Conservation (phyloP, 2,113 vertebrate species). For the Scytalopus superciliaris region DNA sequence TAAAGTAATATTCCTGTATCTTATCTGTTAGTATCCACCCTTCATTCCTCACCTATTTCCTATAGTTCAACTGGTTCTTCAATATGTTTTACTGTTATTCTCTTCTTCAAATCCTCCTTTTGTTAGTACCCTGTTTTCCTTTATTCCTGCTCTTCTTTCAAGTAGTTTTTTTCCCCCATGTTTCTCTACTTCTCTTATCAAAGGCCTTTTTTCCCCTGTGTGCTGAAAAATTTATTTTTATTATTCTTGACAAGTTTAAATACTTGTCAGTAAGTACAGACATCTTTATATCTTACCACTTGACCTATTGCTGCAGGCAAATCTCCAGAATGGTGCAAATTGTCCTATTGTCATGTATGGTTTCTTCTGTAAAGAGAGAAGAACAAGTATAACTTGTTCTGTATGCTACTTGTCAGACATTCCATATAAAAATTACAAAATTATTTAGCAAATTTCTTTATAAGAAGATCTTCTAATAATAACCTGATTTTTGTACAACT, state of each 20-base stretch:
- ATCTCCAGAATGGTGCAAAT: background rate
- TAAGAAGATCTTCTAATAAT: background rate
- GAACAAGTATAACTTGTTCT: background rate
- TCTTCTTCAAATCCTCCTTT: background rate
- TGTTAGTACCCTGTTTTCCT: background rate
- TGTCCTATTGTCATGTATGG: background rate
- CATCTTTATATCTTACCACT: background rate
- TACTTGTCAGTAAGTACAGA: background rate
- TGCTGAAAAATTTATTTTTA: background rate
- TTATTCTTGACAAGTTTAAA: conserved; percentile 23
- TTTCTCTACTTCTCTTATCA: background rate
- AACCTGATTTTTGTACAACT: background rate
- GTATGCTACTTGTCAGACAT: background rate
- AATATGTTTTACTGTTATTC: background rate
- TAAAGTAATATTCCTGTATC: background rate
- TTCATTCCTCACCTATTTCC: background rate
- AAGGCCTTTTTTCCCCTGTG: background rate
- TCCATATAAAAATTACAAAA: background rate
- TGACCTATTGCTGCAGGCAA: background rate
- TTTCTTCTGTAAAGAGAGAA: background rate
- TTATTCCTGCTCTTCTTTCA: background rate
- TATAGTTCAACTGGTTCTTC: background rate
- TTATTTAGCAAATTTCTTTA: background rate
- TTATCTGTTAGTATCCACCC: background rate
- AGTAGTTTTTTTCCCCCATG: background rate